Conservation (phyloP, 2,888 invertebrate species). For the Caenorhabditis doughertyi region DNA sequence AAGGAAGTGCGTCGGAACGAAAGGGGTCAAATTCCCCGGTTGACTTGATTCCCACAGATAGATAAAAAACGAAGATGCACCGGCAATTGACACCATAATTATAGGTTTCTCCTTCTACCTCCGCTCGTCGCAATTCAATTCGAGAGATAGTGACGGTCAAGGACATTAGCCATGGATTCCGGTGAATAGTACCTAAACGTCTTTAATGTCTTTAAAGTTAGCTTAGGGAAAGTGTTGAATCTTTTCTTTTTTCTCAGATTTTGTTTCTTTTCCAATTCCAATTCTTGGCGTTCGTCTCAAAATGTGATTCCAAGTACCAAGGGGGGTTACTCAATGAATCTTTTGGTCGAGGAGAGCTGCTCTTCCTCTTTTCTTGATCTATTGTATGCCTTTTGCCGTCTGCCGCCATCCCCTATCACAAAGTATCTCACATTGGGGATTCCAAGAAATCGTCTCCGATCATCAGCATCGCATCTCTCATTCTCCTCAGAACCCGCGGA, state of each 20-base stretch:
- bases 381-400: conserved; percentile 55
- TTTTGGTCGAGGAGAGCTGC: conserved; percentile 25
- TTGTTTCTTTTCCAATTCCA: no score
- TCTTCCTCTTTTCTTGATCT: conserved; percentile 24
- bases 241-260: not conserved
- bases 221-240: not conserved
- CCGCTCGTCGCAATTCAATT: conserved; percentile 24
- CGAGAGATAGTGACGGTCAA: conserved; percentile 41
- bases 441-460: conserved; percentile 63
- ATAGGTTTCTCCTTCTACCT: conserved; percentile 10
- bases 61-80: conserved; percentile 25
- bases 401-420: conserved; percentile 52
- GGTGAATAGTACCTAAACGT: not conserved
- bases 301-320: conserved; percentile 20
- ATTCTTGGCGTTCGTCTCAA: conserved; percentile 26
- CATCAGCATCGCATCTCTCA: conserved; percentile 52
- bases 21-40: conserved; percentile 38
- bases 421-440: conserved; percentile 40
- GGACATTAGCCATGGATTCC: conserved; percentile 39
- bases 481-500: conserved; percentile 49
- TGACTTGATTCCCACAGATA: conserved; percentile 33
- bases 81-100: conserved; percentile 51
- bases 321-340: conserved; percentile 37
- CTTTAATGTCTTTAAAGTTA: not conserved
- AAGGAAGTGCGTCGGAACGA: conserved; percentile 30